phyloP scores from a whole-genome alignment of 1,140 invertebrate species.

The Trialeurodes vaporariorum region DNA sequence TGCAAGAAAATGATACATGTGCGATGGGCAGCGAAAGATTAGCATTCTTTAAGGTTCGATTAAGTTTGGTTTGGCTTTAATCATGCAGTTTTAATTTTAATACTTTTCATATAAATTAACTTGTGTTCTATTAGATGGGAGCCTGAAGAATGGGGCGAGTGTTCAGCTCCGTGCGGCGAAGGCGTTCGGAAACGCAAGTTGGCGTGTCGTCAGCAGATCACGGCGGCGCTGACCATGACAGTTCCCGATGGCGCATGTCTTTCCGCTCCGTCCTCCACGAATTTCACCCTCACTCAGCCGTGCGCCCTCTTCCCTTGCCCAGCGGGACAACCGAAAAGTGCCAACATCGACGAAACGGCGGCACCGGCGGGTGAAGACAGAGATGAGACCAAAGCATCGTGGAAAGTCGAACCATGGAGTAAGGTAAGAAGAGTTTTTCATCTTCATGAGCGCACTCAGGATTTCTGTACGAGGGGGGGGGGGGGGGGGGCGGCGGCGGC shows the following conservation, averaged over 20 bases:
- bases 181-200: slow-evolving; percentile 22
- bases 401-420: slow-evolving; percentile 20
- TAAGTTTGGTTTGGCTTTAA: too few species aligned
- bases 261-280: slow-evolving; percentile 12
- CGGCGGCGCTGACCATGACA: slow-evolving; percentile 32
- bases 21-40: background rate
- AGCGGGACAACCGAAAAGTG: background rate
- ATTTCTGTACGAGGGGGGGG: too few species aligned
- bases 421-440: slow-evolving; percentile 17
- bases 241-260: slow-evolving; percentile 32
- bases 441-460: too few species aligned
- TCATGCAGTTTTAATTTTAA: too few species aligned
- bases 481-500: too few species aligned
- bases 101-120: background rate
- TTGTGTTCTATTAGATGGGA: slow-evolving; percentile 22
- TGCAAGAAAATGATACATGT: background rate
- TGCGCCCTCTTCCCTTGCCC: slow-evolving; percentile 17
- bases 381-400: slow-evolving; percentile 9
- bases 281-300: slow-evolving; percentile 15
- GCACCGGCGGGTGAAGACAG: background rate
- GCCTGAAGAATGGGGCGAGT: slow-evolving; percentile 22
- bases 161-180: slow-evolving; percentile 23
- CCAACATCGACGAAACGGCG: background rate
- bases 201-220: slow-evolving; percentile 29
- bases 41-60: background rate